These are phyloP conservation scores for Pygoscelis antarcticus DNA, from an alignment of 2,113 vertebrate genomes.

Conservation along the genomic window DNA sequence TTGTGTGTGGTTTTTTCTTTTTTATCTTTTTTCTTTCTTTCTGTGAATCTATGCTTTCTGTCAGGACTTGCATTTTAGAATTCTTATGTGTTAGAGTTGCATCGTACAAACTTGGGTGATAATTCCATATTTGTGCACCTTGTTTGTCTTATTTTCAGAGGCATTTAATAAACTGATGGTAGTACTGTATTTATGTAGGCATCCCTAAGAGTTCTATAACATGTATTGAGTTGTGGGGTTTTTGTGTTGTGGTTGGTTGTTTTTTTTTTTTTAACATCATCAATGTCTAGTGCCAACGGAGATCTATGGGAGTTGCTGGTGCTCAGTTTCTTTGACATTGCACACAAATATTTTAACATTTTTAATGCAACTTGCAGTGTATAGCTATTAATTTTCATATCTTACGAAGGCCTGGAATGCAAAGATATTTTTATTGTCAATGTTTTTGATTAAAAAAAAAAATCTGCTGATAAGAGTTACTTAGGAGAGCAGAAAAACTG, in stretches of 20 bases:
- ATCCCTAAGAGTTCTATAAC: neutral
- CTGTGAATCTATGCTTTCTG: neutral
- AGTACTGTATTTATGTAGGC: neutral
- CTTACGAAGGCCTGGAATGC: neutral
- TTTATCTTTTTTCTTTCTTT: neutral
- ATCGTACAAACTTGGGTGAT: neutral
- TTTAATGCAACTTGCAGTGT: neutral
- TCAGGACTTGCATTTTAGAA: neutral
- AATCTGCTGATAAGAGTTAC: neutral
- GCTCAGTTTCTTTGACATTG: neutral
- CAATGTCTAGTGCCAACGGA: neutral
- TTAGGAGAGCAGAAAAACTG: neutral
- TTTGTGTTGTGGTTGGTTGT: no score
- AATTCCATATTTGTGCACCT: neutral
- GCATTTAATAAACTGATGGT: neutral
- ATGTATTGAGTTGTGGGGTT: fast-evolving
- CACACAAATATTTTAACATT: neutral
- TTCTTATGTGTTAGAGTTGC: neutral
- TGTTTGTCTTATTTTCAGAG: neutral
- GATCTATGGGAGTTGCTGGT: neutral
- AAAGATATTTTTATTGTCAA: neutral
- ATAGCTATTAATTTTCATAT: neutral
- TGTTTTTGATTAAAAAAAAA: neutral
- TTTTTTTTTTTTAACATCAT: neutral
- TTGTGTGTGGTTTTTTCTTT: neutral